These are phyloP conservation scores for Elmis aenea DNA, from an alignment of 2,888 invertebrate genomes.

Conservation along the genomic window DNA sequence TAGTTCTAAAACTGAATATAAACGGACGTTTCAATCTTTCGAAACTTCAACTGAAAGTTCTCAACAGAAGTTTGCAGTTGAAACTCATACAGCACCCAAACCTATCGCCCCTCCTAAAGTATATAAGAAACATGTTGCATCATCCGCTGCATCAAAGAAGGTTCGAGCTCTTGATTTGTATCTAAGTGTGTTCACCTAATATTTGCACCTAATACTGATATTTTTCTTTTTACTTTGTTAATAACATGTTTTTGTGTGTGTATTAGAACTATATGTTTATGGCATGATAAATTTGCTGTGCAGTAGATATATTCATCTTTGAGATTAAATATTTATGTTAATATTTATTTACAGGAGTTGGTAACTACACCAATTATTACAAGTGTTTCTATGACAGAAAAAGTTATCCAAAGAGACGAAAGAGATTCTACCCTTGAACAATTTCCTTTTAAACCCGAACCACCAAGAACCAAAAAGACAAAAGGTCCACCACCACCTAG, in stretches of 20 bases:
- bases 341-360: conserved; percentile 52
- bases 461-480: conserved; percentile 37
- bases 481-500: conserved; percentile 53
- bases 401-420: conserved; percentile 37
- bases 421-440: conserved; percentile 45
- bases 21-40: conserved; percentile 35
- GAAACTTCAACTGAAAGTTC: conserved; percentile 34
- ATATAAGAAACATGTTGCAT: conserved; percentile 39
- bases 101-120: conserved; percentile 30
- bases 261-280: too few species aligned
- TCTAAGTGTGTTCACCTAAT: too few species aligned
- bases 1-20: conserved; percentile 32
- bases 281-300: too few species aligned
- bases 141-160: conserved; percentile 42
- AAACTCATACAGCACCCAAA: conserved; percentile 18
- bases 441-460: conserved; percentile 47
- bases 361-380: conserved; percentile 50
- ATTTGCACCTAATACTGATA: too few species aligned
- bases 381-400: conserved; percentile 45
- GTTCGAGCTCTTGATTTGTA: conserved; percentile 34
- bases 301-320: too few species aligned
- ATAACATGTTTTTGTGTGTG: too few species aligned
- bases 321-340: too few species aligned
- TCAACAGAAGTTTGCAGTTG: conserved; percentile 28
- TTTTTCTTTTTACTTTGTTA: too few species aligned